phyloP scores from a whole-genome alignment of 2,888 invertebrate genomes.

The Cryptocheilus praepositus region DNA sequence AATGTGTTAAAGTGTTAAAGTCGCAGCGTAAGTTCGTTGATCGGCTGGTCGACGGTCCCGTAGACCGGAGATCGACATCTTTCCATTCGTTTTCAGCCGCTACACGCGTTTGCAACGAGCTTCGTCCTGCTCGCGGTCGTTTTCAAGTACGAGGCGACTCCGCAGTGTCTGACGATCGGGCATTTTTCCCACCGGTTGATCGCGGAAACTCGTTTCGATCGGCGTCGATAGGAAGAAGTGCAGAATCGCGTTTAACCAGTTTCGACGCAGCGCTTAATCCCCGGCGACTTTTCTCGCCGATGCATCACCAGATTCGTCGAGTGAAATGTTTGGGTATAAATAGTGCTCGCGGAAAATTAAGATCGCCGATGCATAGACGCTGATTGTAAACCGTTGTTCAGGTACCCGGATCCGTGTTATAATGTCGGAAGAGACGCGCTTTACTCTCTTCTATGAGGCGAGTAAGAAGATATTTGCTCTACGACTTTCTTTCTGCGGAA shows the following conservation, averaged over 20 bases:
- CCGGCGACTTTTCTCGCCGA: too few relatives aligned
- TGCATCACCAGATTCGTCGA: too few relatives aligned
- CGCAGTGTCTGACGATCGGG: constrained; percentile 23
- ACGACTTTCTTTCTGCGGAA: too few relatives aligned
- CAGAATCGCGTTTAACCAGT: background rate
- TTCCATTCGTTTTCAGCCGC: constrained; percentile 44
- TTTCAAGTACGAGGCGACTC: constrained; percentile 22
- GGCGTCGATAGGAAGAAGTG: constrained; percentile 21
- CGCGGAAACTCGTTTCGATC: constrained; percentile 39
- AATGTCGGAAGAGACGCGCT: too few relatives aligned
- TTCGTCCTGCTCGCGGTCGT: constrained; percentile 10
- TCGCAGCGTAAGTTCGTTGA: constrained; percentile 13
- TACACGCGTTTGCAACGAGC: constrained; percentile 1
- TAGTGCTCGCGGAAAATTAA: too few relatives aligned
- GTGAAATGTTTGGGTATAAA: too few relatives aligned
- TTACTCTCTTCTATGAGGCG: too few relatives aligned
- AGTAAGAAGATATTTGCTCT: too few relatives aligned
- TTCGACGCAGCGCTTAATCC: too few relatives aligned
- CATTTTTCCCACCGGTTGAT: constrained; percentile 30
- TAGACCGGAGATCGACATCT: constrained; percentile 20
- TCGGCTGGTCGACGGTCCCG: background rate
- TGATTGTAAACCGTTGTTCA: background rate
- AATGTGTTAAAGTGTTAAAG: too few relatives aligned
- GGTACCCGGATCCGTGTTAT: too few relatives aligned
- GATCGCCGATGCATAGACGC: background rate